Evolutionary conservation across 2,888 invertebrate species (phyloP).

Genomic region (Zygothrica quintamaculata): DNA sequence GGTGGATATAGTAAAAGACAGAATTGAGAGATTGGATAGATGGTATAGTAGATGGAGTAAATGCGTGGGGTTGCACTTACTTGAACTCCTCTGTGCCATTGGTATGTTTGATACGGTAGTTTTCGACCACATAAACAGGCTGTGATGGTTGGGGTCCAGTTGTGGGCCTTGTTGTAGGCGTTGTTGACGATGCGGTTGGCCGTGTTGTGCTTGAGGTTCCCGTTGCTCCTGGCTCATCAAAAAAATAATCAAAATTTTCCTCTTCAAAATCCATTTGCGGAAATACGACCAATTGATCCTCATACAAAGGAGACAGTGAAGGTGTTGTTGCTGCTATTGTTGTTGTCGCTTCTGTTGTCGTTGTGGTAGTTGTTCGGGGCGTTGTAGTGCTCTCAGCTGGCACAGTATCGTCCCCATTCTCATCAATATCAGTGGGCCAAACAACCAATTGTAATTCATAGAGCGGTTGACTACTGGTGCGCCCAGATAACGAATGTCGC

Average conservation of each 20-base stretch:
- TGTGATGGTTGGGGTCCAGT: constrained; percentile 9
- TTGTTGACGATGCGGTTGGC: constrained; percentile 6
- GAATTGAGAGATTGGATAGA: too few relatives aligned
- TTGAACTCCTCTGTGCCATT: constrained; percentile 79
- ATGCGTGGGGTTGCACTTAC: constrained; percentile 49
- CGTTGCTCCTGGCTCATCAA: constrained; percentile 51
- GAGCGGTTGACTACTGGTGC: constrained; percentile 62
- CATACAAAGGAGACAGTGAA: constrained; percentile 61
- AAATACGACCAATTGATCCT: constrained; percentile 75
- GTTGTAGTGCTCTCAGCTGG: constrained; percentile 25
- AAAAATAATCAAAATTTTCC: constrained; percentile 68
- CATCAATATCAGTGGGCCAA: constrained; percentile 77
- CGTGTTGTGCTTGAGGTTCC: constrained; percentile 15
- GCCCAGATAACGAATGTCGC: constrained; percentile 39
- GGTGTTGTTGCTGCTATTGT: constrained; percentile 27
- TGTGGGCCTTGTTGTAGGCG: constrained; percentile 15
- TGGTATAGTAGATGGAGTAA: neutral
- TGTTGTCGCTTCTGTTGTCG: constrained; percentile 16
- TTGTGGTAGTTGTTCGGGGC: constrained; percentile 20
- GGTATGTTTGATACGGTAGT: constrained; percentile 69
- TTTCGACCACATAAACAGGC: constrained; percentile 68
- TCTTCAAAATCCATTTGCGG: constrained; percentile 72
- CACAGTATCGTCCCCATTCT: constrained; percentile 48
- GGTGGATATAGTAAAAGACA: too few relatives aligned
- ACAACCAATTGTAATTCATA: constrained; percentile 81